A percentile compares a stretch with the other conserved stretches of the same genome.
Evolutionary conservation across 92 coral and sea anemone species (phyloP).

Genomic region (Muricea muricata): DNA sequence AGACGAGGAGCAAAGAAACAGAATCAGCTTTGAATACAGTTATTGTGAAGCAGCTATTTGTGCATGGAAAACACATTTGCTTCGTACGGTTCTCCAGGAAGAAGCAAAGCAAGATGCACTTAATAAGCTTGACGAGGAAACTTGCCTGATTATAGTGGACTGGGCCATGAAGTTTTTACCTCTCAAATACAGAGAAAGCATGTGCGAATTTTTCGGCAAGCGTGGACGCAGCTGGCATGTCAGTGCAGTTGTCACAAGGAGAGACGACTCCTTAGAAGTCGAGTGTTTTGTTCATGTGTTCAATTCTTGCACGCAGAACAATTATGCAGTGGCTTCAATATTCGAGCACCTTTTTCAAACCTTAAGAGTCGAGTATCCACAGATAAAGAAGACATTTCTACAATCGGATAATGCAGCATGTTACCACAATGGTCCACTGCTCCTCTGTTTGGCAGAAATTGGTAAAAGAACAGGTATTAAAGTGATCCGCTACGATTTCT

Average conservation of each 20-base stretch:
- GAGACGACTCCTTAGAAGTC: slow-evolving; percentile 50
- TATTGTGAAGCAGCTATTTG: neutral
- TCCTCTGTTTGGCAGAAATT: slow-evolving; percentile 45
- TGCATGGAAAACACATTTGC: neutral
- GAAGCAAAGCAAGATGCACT: neutral
- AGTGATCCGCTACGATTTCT: slow-evolving; percentile 54
- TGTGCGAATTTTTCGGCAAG: slow-evolving; percentile 69
- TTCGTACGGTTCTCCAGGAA: neutral
- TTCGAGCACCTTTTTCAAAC: slow-evolving; percentile 53
- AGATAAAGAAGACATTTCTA: slow-evolving; percentile 36
- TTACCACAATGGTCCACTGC: slow-evolving; percentile 58
- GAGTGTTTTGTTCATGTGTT: slow-evolving; percentile 70
- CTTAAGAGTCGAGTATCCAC: slow-evolving; percentile 53
- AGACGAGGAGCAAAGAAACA: too few relatives aligned
- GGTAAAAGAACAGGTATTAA: slow-evolving; percentile 52
- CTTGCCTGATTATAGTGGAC: slow-evolving; percentile 39
- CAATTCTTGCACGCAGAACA: slow-evolving; percentile 62
- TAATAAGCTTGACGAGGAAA: neutral
- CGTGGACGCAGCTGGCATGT: slow-evolving; percentile 69
- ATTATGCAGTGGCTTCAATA: slow-evolving; percentile 57
- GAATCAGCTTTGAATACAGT: neutral
- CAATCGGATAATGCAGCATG: slow-evolving; percentile 73
- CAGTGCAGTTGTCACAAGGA: slow-evolving; percentile 63
- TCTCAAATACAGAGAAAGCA: slow-evolving; percentile 48
- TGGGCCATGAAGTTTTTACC: slow-evolving; percentile 75